phyloP scores from a whole-genome alignment of 2,888 invertebrate genomes.

The Morpho achilles region DNA sequence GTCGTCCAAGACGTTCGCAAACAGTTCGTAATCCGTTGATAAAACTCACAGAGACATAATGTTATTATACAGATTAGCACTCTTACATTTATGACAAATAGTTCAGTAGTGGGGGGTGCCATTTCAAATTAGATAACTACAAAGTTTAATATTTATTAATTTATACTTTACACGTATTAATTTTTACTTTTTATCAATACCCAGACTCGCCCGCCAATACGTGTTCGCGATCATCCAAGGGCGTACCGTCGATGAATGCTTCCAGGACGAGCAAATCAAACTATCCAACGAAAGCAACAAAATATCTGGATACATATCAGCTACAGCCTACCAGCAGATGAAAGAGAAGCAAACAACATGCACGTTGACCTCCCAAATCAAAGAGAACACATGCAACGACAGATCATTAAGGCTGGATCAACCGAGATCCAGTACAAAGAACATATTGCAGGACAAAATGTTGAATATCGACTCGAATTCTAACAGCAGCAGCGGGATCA shows the following conservation, averaged over 20 bases:
- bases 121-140: no score
- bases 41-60: no score
- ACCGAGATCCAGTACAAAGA: conserved; percentile 55
- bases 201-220: conserved; percentile 82
- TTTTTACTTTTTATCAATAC: no score
- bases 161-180: no score
- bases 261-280: conserved; percentile 64
- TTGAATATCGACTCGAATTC: conserved; percentile 66
- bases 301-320: conserved; percentile 75
- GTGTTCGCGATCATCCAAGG: conserved; percentile 82
- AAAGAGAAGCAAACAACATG: conserved; percentile 40
- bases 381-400: conserved; percentile 59
- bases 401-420: conserved; percentile 47
- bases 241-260: conserved; percentile 82
- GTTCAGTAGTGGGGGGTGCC: no score
- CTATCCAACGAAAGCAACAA: conserved; percentile 52
- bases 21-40: no score
- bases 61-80: no score
- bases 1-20: no score
- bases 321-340: conserved; percentile 59
- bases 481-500: conserved; percentile 54
- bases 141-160: no score
- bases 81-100: no score
- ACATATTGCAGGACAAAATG: conserved; percentile 69
- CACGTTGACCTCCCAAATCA: conserved; percentile 52